Base-by-base conservation (phyloP, 2,797 vertebrate species). In the Mastacembelus armatus region DNA sequence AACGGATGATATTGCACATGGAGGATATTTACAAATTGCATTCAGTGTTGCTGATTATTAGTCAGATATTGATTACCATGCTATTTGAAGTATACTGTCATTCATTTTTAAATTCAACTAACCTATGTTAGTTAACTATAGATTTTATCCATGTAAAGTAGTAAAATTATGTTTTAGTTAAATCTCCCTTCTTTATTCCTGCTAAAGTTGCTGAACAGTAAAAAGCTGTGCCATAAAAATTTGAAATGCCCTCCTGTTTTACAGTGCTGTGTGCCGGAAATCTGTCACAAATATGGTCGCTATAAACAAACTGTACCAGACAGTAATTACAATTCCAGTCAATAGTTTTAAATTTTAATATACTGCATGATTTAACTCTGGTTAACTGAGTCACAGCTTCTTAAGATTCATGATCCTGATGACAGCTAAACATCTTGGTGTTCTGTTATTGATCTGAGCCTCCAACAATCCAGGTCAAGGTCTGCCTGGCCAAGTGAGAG, bases 391-490 rank as follows among this genome's bases (percentile, higher is more conserved):
- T 19, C 55, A 14, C 4, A 48, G 8, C 10, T 15, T 10, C 30
- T 57, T 42, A n/a, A 68, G 35, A 66, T 56, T 50, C 10, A 7
- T 42, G 14, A 57, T 71, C 26, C 35, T 56, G 62, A 65, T 74
- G 66, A 50, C 57, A 22, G 47, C 21, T 67, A 50, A 47, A 47
- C 43, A 58, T 67, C 61, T 52, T 26, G 33, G 18, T 36, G 60
- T 50, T 74, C 72, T 80, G 68, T 77, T 85, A 86, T 72, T 74
- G 78, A 87, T 80, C 55, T 43, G 16, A 70, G 63, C 71, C 55
- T 74, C 42, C 59, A 47, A 44, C 56, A 12, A 74, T 52, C 45
- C 49, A 69, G 79, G 76, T 85, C 48, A 74, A 55, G 51, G 52
- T 39, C 43, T 59, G 38, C 66, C 66, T 62, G 56, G 30, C 22